Evolutionary conservation across 2,888 invertebrate species (phyloP).

Genomic region (Aricia artaxerxes): DNA sequence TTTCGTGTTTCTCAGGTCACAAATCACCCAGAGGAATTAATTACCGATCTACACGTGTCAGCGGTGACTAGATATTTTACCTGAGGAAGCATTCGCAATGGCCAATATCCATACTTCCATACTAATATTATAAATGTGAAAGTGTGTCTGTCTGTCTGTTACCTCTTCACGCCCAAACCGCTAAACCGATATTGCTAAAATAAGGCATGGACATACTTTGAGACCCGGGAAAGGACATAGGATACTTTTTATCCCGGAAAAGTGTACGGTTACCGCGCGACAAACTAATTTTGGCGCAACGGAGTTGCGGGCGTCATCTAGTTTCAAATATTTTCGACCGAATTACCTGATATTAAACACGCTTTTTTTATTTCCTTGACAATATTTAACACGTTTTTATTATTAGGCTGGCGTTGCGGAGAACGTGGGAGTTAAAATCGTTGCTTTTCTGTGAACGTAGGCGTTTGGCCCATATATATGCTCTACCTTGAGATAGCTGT

Average conservation of each 20-base stretch:
- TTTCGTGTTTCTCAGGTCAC: not conserved
- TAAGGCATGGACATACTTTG: too few species aligned
- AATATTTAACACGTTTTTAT: not conserved
- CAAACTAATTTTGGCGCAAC: too few species aligned
- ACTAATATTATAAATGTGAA: too few species aligned
- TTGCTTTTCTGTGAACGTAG: not conserved
- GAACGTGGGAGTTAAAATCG: not conserved
- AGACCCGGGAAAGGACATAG: too few species aligned
- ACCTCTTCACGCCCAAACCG: too few species aligned
- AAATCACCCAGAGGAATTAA: not conserved
- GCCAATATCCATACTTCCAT: too few species aligned
- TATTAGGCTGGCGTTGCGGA: not conserved
- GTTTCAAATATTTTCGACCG: not conserved
- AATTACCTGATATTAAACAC: not conserved
- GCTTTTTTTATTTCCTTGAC: not conserved
- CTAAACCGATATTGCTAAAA: too few species aligned
- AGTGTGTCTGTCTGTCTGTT: too few species aligned
- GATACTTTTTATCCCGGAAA: too few species aligned
- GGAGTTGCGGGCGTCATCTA: too few species aligned
- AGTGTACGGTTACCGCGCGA: too few species aligned
- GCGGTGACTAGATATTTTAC: not conserved
- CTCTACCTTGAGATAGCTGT: not conserved
- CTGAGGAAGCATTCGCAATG: too few species aligned
- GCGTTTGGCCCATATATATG: not conserved
- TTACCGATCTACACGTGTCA: not conserved